phyloP scores from a whole-genome alignment of 2,113 vertebrate genomes.

The Anas platyrhynchos region DNA sequence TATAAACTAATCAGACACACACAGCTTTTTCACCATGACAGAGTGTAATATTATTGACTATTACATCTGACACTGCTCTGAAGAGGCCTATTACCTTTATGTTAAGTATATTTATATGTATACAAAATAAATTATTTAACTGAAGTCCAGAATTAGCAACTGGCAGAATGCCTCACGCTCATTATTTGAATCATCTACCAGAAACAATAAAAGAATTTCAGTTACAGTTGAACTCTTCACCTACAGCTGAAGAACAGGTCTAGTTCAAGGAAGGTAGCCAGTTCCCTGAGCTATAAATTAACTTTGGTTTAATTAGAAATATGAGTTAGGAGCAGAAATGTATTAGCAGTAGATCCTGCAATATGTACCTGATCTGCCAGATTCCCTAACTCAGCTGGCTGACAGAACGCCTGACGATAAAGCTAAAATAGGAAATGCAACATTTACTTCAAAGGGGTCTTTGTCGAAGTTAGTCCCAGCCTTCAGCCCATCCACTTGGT shows the following conservation, averaged over 20 bases:
- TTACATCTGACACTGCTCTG: neutral
- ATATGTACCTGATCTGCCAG: neutral
- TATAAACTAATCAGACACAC: neutral
- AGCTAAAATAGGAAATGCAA: neutral
- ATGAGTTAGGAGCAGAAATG: neutral
- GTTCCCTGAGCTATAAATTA: neutral
- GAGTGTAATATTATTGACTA: neutral
- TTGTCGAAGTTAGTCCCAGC: neutral
- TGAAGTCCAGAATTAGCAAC: conserved; percentile 9
- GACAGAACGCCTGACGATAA: neutral
- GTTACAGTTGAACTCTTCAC: conserved; percentile 47
- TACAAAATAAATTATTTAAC: neutral
- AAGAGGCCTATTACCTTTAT: neutral
- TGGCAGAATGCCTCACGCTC: neutral
- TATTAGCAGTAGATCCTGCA: neutral
- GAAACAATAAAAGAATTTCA: conserved; percentile 53
- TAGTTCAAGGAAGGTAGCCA: neutral
- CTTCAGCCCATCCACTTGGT: neutral
- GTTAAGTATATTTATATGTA: conserved; percentile 2
- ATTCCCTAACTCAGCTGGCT: neutral
- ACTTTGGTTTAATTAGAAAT: neutral
- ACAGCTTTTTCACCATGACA: neutral
- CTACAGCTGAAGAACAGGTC: neutral
- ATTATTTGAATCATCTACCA: conserved; percentile 51
- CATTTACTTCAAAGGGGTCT: neutral